phyloP scores from a whole-genome alignment of 2,113 vertebrate genomes.

The Myrmecobius fasciatus region DNA sequence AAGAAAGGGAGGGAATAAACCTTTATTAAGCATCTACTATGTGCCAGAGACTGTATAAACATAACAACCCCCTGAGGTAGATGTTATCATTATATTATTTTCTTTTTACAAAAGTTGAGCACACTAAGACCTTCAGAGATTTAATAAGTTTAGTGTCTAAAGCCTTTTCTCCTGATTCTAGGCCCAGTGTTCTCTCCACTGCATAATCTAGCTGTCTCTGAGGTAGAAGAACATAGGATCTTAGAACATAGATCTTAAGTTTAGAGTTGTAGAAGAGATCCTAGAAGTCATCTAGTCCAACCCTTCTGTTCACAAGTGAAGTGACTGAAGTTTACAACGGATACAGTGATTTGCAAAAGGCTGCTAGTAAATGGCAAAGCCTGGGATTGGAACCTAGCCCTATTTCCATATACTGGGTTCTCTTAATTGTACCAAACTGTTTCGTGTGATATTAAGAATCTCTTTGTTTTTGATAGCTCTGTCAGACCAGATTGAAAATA shows the following conservation, averaged over 20 bases:
- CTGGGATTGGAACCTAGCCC: not conserved
- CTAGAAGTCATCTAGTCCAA: not conserved
- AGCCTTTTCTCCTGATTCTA: not conserved
- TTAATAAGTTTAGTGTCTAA: not conserved
- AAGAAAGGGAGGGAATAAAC: not conserved
- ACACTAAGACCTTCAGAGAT: not conserved
- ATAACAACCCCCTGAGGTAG: not conserved
- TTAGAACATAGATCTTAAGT: not conserved
- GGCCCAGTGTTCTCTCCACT: not conserved
- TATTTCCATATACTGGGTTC: not conserved
- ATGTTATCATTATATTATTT: not conserved
- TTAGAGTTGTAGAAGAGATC: not conserved
- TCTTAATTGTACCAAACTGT: not conserved
- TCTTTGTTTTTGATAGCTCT: slow-evolving; percentile 27
- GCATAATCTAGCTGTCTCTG: not conserved
- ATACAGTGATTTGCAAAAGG: not conserved
- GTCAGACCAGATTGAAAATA: slow-evolving; percentile 24
- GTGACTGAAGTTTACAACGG: not conserved
- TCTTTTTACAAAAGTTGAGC: not conserved
- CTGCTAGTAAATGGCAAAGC: not conserved
- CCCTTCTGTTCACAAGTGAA: not conserved
- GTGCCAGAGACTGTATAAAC: not conserved
- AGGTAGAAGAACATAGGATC: not conserved
- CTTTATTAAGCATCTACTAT: not conserved
- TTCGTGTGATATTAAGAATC: not conserved